Base-by-base conservation (phyloP, 2,888 invertebrate species). In the Drosophila antonietae region DNA sequence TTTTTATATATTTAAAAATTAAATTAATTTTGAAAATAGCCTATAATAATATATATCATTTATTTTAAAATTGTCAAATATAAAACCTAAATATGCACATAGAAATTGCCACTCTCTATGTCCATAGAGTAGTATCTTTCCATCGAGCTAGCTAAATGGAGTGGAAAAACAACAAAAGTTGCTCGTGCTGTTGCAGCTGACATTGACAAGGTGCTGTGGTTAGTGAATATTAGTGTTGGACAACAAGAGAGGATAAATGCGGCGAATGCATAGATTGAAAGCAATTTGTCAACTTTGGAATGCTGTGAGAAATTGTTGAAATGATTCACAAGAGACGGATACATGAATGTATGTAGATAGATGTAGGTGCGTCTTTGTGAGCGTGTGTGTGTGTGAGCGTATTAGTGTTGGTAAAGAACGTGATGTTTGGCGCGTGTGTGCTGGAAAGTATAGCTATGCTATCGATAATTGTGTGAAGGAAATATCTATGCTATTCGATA, bases 141-240 rank as follows among this genome's bases (percentile, higher is more conserved):
- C 20, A 14, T 47, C 23, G n/a, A 7, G 9, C 33, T 18, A 20
- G 9, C 37, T 20, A 66, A 72, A 72, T 47, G 73, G 8, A 31
- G 20, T 60, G 65, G 35, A 60, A 51, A 41, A 28, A 49, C 12
- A 37, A 44, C 39, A 53, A 23, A 39, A 31, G 15, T 33, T 12
- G 20, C 44, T 20, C 2, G 14, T 47, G 31, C 7, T 18, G 28
- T 31, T 53, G 43, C 49, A n/a, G 44, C 57, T 62, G 55, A 37
- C 68, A 75, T 41, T 73, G 75, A 68, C 53, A 46, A 68, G 44
- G 60, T 46, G 44, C 57, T 77, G 63, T 28, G 73, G 56, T 57
- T 43, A 60, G 41, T 52, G 60, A 14, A 33, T 51, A 39, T 37
- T 14, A 44, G 67, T 73, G 55, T 52, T 66, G 73, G n/a, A 8